phyloP scores from a whole-genome alignment of 2,113 vertebrate genomes.

The Seriola dumerili region DNA sequence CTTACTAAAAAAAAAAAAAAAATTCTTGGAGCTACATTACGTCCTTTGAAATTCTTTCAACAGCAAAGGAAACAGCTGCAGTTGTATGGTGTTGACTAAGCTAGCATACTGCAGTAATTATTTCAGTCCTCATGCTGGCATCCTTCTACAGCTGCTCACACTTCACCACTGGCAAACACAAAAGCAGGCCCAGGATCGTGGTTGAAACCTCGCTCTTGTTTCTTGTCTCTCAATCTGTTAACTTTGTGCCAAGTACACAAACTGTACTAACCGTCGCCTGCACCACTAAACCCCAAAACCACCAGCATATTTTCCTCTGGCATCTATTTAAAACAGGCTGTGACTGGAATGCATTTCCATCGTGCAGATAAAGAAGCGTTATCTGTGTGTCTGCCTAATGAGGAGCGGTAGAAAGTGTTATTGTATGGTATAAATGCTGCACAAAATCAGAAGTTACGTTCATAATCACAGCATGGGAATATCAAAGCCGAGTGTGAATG shows the following conservation, averaged over 20 bases:
- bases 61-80: conserved; percentile 76
- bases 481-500: conserved; percentile 48
- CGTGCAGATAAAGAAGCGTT: conserved; percentile 38
- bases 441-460: conserved; percentile 26
- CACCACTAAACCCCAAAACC: conserved; percentile 59
- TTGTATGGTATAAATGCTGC: conserved; percentile 31
- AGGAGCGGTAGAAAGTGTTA: conserved; percentile 9
- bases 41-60: conserved; percentile 64
- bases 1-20: conserved; percentile 1
- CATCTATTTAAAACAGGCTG: conserved; percentile 45
- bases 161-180: conserved; percentile 68
- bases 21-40: conserved; percentile 28
- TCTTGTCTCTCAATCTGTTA: conserved; percentile 56
- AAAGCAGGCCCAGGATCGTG: conserved; percentile 24
- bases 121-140: conserved; percentile 70
- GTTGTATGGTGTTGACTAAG: conserved; percentile 41
- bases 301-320: conserved; percentile 59
- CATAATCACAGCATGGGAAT: conserved; percentile 32
- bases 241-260: conserved; percentile 66
- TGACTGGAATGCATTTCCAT: conserved; percentile 50
- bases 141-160: conserved; percentile 78
- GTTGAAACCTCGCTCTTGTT: conserved; percentile 50
- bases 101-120: conserved; percentile 72
- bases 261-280: conserved; percentile 57
- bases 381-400: conserved; percentile 53